Evolutionary conservation across 2,888 invertebrate species (phyloP), one percentile per base, ranked within the genome.

Genomic region (Daptonema setosum): DNA sequence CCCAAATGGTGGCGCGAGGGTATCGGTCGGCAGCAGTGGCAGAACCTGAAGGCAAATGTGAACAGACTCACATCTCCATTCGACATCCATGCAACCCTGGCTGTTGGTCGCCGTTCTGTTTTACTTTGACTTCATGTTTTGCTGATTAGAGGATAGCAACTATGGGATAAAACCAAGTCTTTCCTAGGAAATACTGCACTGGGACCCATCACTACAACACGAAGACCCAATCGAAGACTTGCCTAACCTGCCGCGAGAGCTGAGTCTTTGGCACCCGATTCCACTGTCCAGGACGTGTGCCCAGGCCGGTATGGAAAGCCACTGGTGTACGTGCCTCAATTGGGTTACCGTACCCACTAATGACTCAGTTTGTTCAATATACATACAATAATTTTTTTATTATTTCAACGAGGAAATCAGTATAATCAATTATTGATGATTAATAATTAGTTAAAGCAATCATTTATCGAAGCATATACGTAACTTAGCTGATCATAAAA

Each of bases 21-120:
- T 17, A 45, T 45, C n/a, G 45, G 45, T 22, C 25, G 26, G 26
- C 50, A 50, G 26, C 50, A 50, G 20, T 53, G 35, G 35, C 14
- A 2, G n/a, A 53, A 53, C 25, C 25, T 53, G 35, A 2, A 35
- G 35, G 17, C 1, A 2, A 53, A 88, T 68, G 73, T 78, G 0
- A 72, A 80, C 20, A 78, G 79, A 1, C 74, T 93, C 28, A 80
- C 82, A 0, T 85, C 87, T 0, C 88, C 90, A 0, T 91, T 88
- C 68, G 91, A 93, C 70, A 78, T 93, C 30, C 80, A 90, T 70
- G 79, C 80, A 41, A 87, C 87, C 0, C 73, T 91, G 1, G n/a
- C 3, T 5, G 45, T 45, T 17, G 3, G 45, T n/a, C n/a, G n/a
- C n/a, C n/a, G n/a, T n/a, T n/a, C n/a, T n/a, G n/a, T n/a, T n/a